phyloP scores from a whole-genome alignment of 1,140 invertebrate species.

The Orchestia grillus region DNA sequence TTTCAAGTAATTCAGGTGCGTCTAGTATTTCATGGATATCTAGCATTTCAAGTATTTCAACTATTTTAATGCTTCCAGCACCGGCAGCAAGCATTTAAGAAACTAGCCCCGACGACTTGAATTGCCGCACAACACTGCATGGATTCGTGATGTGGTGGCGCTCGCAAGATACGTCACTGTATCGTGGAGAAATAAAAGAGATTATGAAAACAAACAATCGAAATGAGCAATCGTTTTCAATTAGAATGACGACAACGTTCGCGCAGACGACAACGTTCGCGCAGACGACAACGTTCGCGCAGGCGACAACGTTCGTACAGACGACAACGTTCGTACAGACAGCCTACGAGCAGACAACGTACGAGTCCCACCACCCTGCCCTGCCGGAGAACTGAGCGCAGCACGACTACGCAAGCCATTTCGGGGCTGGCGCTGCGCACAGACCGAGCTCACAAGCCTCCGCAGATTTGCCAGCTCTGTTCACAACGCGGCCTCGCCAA shows the following conservation, averaged over 20 bases:
- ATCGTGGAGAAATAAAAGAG: neutral
- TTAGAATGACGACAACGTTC: too few relatives aligned
- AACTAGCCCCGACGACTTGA: neutral
- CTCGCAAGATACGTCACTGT: neutral
- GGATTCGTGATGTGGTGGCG: too few relatives aligned
- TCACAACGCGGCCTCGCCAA: neutral
- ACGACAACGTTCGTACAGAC: too few relatives aligned
- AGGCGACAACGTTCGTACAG: too few relatives aligned
- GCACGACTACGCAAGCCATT: neutral
- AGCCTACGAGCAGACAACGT: too few relatives aligned
- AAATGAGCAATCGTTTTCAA: too few relatives aligned
- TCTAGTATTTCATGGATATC: too few relatives aligned
- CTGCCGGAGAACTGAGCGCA: neutral
- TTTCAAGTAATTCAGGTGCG: too few relatives aligned
- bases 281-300: too few relatives aligned
- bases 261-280: too few relatives aligned
- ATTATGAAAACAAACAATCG: neutral
- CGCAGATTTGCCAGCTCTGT: slow-evolving; percentile 53
- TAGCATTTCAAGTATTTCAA: too few relatives aligned
- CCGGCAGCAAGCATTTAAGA: neutral
- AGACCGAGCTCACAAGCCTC: neutral
- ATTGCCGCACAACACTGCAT: neutral
- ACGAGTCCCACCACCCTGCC: neutral
- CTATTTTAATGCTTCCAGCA: neutral
- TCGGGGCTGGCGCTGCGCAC: neutral